Conservation (phyloP, 2,797 vertebrate genomes). For the Crenuchus spilurus region DNA sequence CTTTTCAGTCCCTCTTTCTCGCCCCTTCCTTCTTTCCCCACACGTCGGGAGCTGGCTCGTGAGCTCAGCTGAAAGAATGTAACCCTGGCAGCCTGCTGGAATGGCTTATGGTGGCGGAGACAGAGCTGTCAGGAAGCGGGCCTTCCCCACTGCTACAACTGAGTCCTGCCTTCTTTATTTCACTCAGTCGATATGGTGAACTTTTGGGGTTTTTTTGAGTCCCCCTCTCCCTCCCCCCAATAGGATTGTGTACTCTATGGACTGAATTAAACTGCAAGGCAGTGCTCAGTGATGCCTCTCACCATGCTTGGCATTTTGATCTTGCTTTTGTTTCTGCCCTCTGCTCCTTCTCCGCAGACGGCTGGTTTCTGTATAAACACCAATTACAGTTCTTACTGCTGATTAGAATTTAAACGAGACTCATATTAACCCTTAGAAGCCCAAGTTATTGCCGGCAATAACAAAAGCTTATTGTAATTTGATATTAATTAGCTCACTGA, state of each 20-base stretch:
- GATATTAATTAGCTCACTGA: too few relatives aligned
- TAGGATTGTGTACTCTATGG: background rate
- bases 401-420: constrained; percentile 38
- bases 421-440: constrained; percentile 1
- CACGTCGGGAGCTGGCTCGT: constrained; percentile 43
- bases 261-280: background rate
- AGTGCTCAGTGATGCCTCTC: constrained; percentile 15
- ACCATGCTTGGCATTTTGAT: constrained; percentile 35
- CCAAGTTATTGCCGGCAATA: background rate
- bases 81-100: constrained; percentile 44
- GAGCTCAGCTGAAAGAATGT: constrained; percentile 59
- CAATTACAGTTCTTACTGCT: constrained; percentile 43
- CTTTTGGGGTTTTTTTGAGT: constrained; percentile 30
- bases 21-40: constrained; percentile 23
- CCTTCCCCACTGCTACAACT: constrained; percentile 41
- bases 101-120: constrained; percentile 40
- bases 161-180: constrained; percentile 32
- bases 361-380: constrained; percentile 41
- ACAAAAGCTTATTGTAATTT: too few relatives aligned
- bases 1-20: constrained; percentile 42
- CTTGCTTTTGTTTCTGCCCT: constrained; percentile 26
- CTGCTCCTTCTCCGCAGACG: constrained; percentile 26
- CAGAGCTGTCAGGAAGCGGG: constrained; percentile 40
- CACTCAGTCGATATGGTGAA: constrained; percentile 28
- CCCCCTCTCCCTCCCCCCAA: background rate